A percentile compares a stretch with the other conserved stretches of the same genome.
These are phyloP conservation scores for Drosophila orena DNA, from an alignment of 1,140 invertebrate species.

Conservation along the genomic window DNA sequence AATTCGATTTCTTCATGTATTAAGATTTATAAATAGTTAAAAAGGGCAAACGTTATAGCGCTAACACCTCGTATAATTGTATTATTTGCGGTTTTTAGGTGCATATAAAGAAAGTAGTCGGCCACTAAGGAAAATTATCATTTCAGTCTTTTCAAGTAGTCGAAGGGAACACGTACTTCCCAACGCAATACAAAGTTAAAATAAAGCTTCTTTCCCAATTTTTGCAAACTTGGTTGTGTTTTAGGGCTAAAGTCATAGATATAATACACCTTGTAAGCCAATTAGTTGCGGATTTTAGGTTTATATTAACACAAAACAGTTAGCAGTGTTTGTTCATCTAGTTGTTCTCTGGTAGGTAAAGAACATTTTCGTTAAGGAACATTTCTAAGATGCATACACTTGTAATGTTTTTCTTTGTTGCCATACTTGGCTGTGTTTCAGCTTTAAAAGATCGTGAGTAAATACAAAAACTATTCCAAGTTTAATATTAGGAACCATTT, in stretches of 20 bases:
- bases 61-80: background rate
- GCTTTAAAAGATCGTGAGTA: background rate
- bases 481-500: background rate
- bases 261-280: too few relatives aligned
- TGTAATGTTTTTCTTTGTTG: background rate
- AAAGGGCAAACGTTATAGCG: background rate
- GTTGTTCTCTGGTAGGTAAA: background rate
- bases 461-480: too few relatives aligned
- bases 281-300: background rate
- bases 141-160: too few relatives aligned
- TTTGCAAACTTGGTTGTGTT: too few relatives aligned
- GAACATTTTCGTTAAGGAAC: too few relatives aligned
- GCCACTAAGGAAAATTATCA: too few relatives aligned
- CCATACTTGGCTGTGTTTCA: background rate
- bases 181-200: too few relatives aligned
- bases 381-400: background rate
- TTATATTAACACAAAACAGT: background rate
- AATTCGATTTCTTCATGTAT: too few relatives aligned
- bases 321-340: background rate
- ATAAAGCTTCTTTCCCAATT: too few relatives aligned
- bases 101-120: background rate
- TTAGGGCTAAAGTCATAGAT: too few relatives aligned
- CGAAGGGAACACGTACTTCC: too few relatives aligned
- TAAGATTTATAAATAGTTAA: too few relatives aligned
- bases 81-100: background rate